These are phyloP conservation scores for Poecile atricapillus DNA, from an alignment of 2,113 vertebrate genomes.

Conservation along the genomic window DNA sequence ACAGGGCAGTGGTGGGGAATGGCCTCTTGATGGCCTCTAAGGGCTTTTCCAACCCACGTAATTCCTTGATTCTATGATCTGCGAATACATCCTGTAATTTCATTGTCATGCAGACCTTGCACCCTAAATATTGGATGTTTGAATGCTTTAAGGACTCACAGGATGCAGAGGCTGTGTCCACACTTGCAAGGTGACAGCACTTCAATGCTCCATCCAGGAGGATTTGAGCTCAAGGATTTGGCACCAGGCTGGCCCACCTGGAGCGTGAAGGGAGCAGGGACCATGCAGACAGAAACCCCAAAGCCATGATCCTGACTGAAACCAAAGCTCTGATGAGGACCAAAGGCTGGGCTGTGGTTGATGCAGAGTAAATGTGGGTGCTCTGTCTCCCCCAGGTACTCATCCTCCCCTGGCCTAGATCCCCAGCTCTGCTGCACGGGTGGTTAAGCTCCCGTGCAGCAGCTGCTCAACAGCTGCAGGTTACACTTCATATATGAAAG, in stretches of 20 bases:
- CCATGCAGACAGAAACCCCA: background rate
- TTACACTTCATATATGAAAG: slow-evolving; percentile 40
- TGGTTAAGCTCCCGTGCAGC: background rate
- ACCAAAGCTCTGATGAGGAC: background rate
- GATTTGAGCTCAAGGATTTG: background rate
- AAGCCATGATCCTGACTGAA: rapidly evolving
- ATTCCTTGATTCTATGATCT: background rate
- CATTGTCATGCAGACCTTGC: background rate
- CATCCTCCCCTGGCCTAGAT: rapidly evolving
- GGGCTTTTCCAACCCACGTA: background rate
- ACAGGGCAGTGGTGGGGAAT: background rate
- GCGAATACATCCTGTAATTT: background rate
- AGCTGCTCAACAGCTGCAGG: slow-evolving; percentile 63
- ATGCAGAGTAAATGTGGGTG: background rate
- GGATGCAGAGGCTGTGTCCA: too few species aligned
- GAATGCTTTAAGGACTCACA: background rate
- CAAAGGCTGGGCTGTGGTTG: background rate
- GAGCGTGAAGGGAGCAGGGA: background rate
- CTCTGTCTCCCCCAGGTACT: background rate
- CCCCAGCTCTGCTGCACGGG: background rate
- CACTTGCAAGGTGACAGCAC: rapidly evolving
- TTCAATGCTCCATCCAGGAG: background rate
- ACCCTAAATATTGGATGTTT: rapidly evolving
- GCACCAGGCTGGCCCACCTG: background rate
- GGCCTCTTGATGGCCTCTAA: rapidly evolving